Evolutionary conservation across 2,797 vertebrate species (phyloP).

Genomic region (Zenarchopterus dispar): DNA sequence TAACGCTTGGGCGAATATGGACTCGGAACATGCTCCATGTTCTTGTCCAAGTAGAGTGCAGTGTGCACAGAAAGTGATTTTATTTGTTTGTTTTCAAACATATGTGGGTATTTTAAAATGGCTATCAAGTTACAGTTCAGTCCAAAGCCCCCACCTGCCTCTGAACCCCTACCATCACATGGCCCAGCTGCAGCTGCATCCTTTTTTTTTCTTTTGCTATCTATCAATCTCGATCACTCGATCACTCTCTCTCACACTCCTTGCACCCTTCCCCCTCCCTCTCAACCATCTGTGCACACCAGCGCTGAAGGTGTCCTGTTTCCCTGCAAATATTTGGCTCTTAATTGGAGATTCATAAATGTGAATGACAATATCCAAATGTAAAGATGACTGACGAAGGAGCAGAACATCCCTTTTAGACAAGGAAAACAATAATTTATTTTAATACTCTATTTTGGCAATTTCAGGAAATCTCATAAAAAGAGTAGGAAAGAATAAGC

Average conservation of each 20-base stretch:
- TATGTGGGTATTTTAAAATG: conserved; percentile 66
- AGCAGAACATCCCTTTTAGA: not conserved
- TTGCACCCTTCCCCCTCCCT: conserved; percentile 16
- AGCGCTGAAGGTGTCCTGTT: conserved; percentile 75
- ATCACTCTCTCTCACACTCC: conserved; percentile 22
- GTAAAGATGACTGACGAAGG: conserved; percentile 11
- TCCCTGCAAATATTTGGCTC: conserved; percentile 63
- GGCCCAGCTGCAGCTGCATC: conserved; percentile 77
- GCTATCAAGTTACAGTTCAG: conserved; percentile 64
- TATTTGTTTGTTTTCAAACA: conserved; percentile 31
- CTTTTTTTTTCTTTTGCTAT: conserved; percentile 21
- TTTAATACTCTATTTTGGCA: too few relatives aligned
- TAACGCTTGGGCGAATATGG: conserved; percentile 11
- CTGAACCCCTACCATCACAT: conserved; percentile 75
- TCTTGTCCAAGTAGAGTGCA: not conserved
- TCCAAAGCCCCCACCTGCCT: conserved; percentile 76
- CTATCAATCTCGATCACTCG: conserved; percentile 20
- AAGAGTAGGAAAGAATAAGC: too few relatives aligned
- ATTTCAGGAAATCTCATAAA: too few relatives aligned
- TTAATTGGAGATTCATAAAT: conserved; percentile 48
- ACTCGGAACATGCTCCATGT: not conserved
- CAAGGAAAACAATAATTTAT: too few relatives aligned
- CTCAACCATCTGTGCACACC: conserved; percentile 77
- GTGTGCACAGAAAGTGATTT: conserved; percentile 14
- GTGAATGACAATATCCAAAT: conserved; percentile 41